Evolutionary conservation across 2,113 vertebrate species (phyloP).

Genomic region (Myotis davidii): DNA sequence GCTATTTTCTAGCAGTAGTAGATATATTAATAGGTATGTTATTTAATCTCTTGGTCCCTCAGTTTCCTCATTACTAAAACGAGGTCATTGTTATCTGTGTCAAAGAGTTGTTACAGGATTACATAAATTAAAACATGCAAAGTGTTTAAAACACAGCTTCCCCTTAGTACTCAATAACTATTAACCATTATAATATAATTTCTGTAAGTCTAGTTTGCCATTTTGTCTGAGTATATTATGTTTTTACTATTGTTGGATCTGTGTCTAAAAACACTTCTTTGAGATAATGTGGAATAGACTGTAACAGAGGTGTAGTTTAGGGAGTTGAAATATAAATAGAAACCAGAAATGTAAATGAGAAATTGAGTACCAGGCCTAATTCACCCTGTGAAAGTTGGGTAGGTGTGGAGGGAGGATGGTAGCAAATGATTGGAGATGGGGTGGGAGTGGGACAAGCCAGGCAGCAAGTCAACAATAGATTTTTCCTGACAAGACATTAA

Average conservation of each 20-base stretch:
- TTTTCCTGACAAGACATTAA: conserved; percentile 3
- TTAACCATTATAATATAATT: not conserved
- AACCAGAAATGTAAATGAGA: not conserved
- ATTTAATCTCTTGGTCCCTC: not conserved
- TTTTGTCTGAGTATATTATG: not conserved
- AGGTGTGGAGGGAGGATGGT: too few relatives aligned
- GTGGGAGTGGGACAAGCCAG: not conserved
- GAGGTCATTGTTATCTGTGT: not conserved
- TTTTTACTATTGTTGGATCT: not conserved
- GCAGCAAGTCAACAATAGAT: not conserved
- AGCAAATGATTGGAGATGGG: not conserved
- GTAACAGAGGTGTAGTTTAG: not conserved
- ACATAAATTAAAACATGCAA: not conserved
- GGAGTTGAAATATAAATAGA: not conserved
- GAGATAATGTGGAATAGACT: not conserved
- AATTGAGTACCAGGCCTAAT: not conserved
- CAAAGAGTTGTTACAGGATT: not conserved
- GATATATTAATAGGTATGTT: not conserved
- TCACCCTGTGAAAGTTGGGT: not conserved
- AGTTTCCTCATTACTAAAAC: conserved; percentile 46
- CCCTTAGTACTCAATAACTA: not conserved
- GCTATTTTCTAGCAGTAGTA: not conserved
- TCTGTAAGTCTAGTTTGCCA: not conserved
- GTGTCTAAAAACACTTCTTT: not conserved
- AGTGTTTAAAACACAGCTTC: not conserved